A percentile compares a stretch with the other conserved stretches of the same genome.
Conservation (phyloP, 2,797 vertebrate species). For the Kryptopterus vitreolus region DNA sequence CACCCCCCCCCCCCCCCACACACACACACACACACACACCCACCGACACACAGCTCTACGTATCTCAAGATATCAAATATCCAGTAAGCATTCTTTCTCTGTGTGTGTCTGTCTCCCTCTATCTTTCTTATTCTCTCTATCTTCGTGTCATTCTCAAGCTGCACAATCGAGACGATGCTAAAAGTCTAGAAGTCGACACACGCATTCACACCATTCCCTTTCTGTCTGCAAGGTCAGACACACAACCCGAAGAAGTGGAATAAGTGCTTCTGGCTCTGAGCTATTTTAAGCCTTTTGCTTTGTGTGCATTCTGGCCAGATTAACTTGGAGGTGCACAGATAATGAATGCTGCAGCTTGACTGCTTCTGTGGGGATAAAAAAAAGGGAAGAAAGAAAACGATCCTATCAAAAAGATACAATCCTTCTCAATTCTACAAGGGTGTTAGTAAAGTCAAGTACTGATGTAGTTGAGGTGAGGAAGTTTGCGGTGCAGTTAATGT, state of each 20-base stretch:
- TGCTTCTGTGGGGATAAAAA: constrained; percentile 48
- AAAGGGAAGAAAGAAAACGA: constrained; percentile 55
- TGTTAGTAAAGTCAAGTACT: no score
- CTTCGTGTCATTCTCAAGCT: neutral
- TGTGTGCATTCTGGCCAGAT: constrained; percentile 56
- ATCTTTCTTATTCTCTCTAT: neutral
- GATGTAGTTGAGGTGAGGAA: no score
- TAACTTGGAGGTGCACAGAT: constrained; percentile 59
- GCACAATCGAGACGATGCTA: constrained; percentile 41
- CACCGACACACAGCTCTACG: no score
- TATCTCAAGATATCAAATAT: no score
- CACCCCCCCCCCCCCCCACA: no score
- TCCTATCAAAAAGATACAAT: constrained; percentile 67
- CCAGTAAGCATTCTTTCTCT: neutral
- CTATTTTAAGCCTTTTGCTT: constrained; percentile 67
- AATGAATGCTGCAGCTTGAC: constrained; percentile 57
- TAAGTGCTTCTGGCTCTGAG: constrained; percentile 39
- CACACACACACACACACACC: no score
- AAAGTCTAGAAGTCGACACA: constrained; percentile 44
- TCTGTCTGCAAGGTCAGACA: constrained; percentile 40
- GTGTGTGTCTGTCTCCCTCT: no score
- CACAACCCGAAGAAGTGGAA: constrained; percentile 31
- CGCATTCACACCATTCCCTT: constrained; percentile 24
- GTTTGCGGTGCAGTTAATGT: no score
- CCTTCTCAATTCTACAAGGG: no score